Base-by-base conservation (phyloP, 2,888 invertebrate genomes). In the Apamea anceps region DNA sequence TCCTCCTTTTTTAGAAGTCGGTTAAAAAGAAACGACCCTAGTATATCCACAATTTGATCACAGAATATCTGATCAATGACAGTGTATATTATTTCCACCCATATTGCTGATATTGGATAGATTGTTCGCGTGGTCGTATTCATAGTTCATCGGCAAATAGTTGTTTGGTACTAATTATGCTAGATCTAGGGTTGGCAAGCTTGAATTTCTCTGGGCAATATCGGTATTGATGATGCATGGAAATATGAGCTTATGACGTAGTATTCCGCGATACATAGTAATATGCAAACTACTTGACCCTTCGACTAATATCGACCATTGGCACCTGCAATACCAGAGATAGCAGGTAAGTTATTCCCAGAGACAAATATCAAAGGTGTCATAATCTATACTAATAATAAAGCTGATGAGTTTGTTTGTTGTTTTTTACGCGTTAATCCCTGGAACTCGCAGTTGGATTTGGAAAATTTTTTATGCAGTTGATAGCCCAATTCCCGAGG, bases 81-180 rank as follows among this genome's bases (percentile, higher is more conserved):
- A 37, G n/a, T 62, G 63, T 60, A 45, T n/a, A 68, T 54, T 65
- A 79, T 54, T 62, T 37, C 51, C 25, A 32, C 4, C 13, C 13
- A 75, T n/a, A 57, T 13, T 28, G 62, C 28, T 65, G 86, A n/a
- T 68, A 57, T 72, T 71, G 32, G 60, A 72, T 54, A 51, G 37
- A 65, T 28, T 15, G 45, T 67, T 60, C 32, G 51, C 21, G 63
- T 54, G 51, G 51, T 81, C 70, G 68, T 81, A 81, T 73, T 75
- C 57, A 81, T 70, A 66, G 72, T 81, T 77, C 83, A 80, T 51
- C 82, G 67, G 45, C 79, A 68, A 65, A 71, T 67, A 68, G 72
- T 67, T 77, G 65, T 71, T 80, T 75, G 60, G 70, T 65, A 63
- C 81, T 84, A 85, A 84, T 81, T 81, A 81, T 77, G 62, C 7